Evolutionary conservation across 2,888 invertebrate genomes (phyloP).

Genomic region (Andrena marginata): DNA sequence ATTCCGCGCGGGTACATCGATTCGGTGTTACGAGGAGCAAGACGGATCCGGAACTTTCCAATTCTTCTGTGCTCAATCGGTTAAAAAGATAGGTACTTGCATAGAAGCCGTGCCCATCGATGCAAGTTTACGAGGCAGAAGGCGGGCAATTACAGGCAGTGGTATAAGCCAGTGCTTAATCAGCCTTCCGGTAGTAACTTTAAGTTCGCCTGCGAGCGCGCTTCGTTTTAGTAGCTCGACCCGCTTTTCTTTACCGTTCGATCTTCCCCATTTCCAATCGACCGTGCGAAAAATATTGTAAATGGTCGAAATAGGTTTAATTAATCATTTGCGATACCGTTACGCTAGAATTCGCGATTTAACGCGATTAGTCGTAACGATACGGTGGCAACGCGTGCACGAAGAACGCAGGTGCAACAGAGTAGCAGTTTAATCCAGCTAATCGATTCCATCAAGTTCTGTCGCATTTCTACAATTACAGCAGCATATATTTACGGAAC

Average conservation of each 20-base stretch:
- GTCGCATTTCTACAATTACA: conserved; percentile 1
- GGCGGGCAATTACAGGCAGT: conserved; percentile 24
- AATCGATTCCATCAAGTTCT: conserved; percentile 37
- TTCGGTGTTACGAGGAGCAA: background rate
- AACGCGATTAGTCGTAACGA: conserved; percentile 15
- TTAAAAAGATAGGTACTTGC: conserved; percentile 15
- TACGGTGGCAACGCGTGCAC: conserved; percentile 14
- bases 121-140: conserved; percentile 8
- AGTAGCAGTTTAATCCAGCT: conserved; percentile 52
- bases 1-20: background rate
- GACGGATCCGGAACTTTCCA: background rate
- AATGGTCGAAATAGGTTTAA: background rate
- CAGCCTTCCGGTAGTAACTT: conserved; percentile 14
- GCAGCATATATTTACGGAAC: background rate
- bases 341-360: background rate
- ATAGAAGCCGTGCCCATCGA: background rate
- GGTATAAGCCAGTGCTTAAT: conserved; percentile 21
- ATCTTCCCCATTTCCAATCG: background rate
- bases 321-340: background rate
- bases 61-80: conserved; percentile 1
- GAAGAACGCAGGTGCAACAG: conserved; percentile 15
- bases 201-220: background rate
- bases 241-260: background rate
- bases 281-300: background rate
- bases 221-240: conserved; percentile 7